These are phyloP conservation scores for Pagrus major DNA, from an alignment of 2,113 vertebrate species.

Conservation along the genomic window DNA sequence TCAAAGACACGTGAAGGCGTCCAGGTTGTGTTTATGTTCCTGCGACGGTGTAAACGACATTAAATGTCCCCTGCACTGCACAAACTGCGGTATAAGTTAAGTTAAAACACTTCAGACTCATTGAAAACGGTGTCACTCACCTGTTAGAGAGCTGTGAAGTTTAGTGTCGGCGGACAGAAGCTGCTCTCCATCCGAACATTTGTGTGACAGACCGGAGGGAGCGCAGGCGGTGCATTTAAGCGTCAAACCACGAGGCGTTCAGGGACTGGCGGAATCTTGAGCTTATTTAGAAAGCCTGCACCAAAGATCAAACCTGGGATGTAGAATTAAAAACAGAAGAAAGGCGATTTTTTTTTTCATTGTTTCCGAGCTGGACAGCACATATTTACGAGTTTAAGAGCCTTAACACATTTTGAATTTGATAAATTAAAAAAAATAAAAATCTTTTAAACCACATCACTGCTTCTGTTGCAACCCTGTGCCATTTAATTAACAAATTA, in stretches of 20 bases:
- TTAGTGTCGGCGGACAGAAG: background rate
- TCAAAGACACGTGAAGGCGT: background rate
- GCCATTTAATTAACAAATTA: too few relatives aligned
- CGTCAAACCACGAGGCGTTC: slow-evolving; percentile 32
- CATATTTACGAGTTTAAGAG: too few relatives aligned
- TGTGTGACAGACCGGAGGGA: background rate
- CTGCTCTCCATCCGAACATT: slow-evolving; percentile 24
- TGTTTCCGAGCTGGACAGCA: accelerated
- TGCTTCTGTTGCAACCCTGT: background rate
- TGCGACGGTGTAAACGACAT: background rate
- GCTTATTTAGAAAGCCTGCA: background rate
- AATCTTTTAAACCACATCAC: background rate
- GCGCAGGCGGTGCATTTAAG: background rate
- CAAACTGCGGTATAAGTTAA: too few relatives aligned
- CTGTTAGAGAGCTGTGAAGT: slow-evolving; percentile 5
- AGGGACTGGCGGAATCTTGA: accelerated
- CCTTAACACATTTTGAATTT: too few relatives aligned
- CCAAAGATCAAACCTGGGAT: background rate
- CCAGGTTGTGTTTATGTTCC: background rate
- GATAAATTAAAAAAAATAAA: too few relatives aligned
- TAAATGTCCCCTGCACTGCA: too few relatives aligned
- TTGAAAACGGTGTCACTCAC: slow-evolving; percentile 12
- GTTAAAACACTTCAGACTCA: background rate
- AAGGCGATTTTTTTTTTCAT: background rate
- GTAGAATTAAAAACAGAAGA: background rate